Evolutionary conservation across 2,113 vertebrate genomes (phyloP), one percentile per base, ranked within the genome.

Genomic region (Petrocephalus zakoni): DNA sequence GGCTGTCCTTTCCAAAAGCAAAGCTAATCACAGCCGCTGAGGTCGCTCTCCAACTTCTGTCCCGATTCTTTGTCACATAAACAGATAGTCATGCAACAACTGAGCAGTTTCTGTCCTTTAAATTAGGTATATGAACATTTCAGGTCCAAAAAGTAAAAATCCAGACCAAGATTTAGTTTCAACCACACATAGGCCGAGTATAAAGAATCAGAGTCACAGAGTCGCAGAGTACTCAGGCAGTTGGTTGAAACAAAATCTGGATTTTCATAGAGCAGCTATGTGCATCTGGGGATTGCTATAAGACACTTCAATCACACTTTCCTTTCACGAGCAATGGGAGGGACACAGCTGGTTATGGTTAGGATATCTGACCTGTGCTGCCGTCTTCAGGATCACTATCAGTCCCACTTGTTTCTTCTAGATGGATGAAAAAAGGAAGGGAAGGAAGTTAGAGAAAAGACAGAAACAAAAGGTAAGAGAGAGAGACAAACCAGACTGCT

Each of bases 351-450:
- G 29, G 51, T n/a, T 53, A n/a, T 0, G 61, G 46, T 61, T 21
- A 19, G 5, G 19, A n/a, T 3, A 42, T 64, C 94, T 94, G 96
- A 99, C 98, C 97, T 97, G 96, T 97, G 88, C 93, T 93, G 93
- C 94, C 94, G 93, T 98, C 97, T 91, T 99, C 98, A 0, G 95
- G 95, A 90, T 99, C 98, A 37, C 98, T 99, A 92, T 99, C 98
- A 22, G 98, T 97, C 90, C 97, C 98, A 85, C 96, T 97, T 92
- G 96, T 96, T 95, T 99, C 98, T 91, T 97, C 98, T 98, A 78
- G 91, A 78, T 90, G 90, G 89, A 88, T 89, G 61, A 68, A 37
- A 68, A n/a, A 52, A 2, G 55, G 37, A 34, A 53, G 78, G 25
- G 21, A 46, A 58, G 78, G 9, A 51, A 37, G 46, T 58, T 21